Percentiles rank a stretch among this genome's conserved stretches.
These are phyloP conservation scores for Phoxinus dragarum DNA, from an alignment of 2,797 vertebrate genomes.

Conservation along the genomic window DNA sequence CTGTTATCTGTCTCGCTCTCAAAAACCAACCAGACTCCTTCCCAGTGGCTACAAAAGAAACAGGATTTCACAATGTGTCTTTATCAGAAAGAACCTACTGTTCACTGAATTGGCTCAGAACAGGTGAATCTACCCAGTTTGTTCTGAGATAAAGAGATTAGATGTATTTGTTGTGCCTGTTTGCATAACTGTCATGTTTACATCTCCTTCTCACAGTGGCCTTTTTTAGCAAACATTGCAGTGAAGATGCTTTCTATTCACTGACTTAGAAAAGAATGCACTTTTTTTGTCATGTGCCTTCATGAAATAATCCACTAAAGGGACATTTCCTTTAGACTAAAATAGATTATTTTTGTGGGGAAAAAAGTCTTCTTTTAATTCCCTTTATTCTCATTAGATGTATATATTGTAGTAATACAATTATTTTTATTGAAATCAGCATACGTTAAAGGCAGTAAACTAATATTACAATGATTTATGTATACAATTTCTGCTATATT, in stretches of 20 bases:
- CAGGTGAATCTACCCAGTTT: constrained; percentile 43
- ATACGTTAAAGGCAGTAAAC: neutral
- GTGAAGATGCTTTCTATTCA: constrained; percentile 35
- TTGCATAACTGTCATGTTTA: constrained; percentile 54
- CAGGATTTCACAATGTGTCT: constrained; percentile 33
- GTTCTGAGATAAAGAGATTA: constrained; percentile 46
- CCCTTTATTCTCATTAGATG: neutral
- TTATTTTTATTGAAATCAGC: neutral
- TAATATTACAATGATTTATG: neutral
- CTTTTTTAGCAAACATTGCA: constrained; percentile 36
- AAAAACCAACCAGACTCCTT: neutral
- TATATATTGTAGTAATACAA: neutral
- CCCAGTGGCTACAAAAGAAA: constrained; percentile 3
- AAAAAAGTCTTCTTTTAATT: neutral
- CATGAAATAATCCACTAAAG: neutral
- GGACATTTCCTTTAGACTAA: neutral
- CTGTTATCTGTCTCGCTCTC: neutral
- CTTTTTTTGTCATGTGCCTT: neutral
- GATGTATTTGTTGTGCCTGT: constrained; percentile 40
- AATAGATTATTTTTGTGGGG: neutral
- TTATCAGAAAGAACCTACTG: constrained; percentile 33
- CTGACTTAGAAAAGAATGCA: neutral
- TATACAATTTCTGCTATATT: neutral
- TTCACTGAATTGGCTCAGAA: constrained; percentile 32
- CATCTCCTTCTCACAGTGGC: constrained; percentile 28